Percentiles rank a stretch among this genome's conserved stretches.
Evolutionary conservation across 2,888 invertebrate species (phyloP).

Genomic region (Cheilosia grossa): DNA sequence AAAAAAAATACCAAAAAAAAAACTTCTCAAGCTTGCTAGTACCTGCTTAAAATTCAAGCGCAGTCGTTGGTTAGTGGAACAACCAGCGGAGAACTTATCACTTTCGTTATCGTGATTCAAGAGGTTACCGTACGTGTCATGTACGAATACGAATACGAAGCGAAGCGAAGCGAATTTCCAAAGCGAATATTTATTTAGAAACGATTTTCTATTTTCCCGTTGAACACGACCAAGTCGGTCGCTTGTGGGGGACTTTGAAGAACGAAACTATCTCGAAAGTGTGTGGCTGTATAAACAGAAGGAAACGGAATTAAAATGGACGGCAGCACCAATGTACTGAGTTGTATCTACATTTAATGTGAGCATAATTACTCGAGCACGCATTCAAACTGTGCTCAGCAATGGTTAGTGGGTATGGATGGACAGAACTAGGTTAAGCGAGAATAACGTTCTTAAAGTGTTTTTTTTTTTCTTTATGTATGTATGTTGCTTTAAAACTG

Average conservation of each 20-base stretch:
- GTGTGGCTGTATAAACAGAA: constrained; percentile 10
- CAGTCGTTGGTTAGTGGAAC: constrained; percentile 67
- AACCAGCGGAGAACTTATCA: constrained; percentile 61
- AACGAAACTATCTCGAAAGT: not conserved
- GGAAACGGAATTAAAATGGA: constrained; percentile 64
- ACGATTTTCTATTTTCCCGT: constrained; percentile 71
- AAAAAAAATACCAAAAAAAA: constrained; percentile 17
- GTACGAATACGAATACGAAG: constrained; percentile 6
- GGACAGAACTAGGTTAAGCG: constrained; percentile 64
- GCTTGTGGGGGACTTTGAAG: constrained; percentile 26
- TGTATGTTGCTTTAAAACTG: not conserved
- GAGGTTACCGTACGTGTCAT: constrained; percentile 66
- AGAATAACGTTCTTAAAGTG: constrained; percentile 43
- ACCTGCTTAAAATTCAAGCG: constrained; percentile 64
- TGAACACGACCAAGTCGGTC: constrained; percentile 57
- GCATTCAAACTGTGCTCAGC: constrained; percentile 50
- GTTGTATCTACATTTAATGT: constrained; percentile 33
- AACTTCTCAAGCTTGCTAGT: constrained; percentile 21
- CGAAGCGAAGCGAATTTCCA: constrained; percentile 30
- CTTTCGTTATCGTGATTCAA: constrained; percentile 74
- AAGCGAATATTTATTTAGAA: constrained; percentile 47
- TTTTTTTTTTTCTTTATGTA: too few relatives aligned
- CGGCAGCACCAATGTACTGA: constrained; percentile 46
- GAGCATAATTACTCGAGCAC: constrained; percentile 57
- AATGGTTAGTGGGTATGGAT: constrained; percentile 22